Base-by-base conservation (phyloP, 2,888 invertebrate species). In the Cyrtodaria siliqua region DNA sequence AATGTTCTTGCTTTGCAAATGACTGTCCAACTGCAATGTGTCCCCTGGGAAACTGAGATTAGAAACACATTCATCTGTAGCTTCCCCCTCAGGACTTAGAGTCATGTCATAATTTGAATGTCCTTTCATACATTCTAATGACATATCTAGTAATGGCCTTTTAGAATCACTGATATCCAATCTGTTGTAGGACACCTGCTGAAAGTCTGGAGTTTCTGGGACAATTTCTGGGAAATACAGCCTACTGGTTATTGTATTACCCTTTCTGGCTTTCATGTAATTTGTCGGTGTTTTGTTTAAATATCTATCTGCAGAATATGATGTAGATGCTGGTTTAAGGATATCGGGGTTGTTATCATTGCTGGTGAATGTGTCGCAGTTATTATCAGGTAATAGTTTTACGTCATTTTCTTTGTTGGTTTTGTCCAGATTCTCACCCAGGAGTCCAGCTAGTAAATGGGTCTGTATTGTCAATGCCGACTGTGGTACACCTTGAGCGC, bases 191-290 rank as follows among this genome's bases (percentile, higher is more conserved):
- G 16, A 16, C 20, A 44, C 20, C 44, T 44, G 63, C 9, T 63
- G 47, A 50, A 49, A 50, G 14, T 57, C 56, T 23, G 71, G 71
- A 16, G 71, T 71, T 57, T 71, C 71, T 16, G 71, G 71, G 40
- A 71, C 50, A 50, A 55, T 50, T 27, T 49, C 20, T 61, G 61
- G 49, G 23, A 12, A 18, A 20, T 9, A 44, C 44, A 44, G n/a
- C 16, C 44, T 44, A 8, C 16, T 8, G n/a, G 16, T 6, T 16
- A 44, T 16, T 6, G 6, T 20, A 18, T 16, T 16, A 44, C 44
- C 44, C 16, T 44, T 16, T 16, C 20, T 9, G n/a, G 16, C 6
- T 44, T 20, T 44, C 20, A 44, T 16, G 6, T 44, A 20, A 9
- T 44, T 18, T 3, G 6, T 16, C 4, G 44, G 44, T 18, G 44